Base-by-base conservation (phyloP, 2,113 vertebrate genomes). In the Trochalopteron elliotii region DNA sequence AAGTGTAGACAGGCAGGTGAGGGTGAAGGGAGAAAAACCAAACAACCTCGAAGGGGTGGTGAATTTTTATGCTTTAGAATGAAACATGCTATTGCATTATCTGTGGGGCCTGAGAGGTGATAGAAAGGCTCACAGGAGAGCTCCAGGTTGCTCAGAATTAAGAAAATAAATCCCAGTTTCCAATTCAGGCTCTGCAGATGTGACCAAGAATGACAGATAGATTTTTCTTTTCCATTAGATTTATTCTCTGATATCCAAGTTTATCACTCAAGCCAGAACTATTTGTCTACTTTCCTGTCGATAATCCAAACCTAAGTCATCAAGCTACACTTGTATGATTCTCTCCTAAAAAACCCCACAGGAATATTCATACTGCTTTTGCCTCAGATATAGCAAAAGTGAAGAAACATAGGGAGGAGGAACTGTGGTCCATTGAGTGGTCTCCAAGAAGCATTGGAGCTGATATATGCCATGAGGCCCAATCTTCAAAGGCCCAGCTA, bases 191-290 rank as follows among this genome's bases (percentile, higher is more conserved):
- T 95, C 92, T 83, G 90, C 93, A 89, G 81, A 72, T 92, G 93
- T 95, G 96, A 97, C 92, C 91, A 85, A 96, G 96, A 97, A 96
- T 93, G 94, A 97, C 94, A 97, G 95, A 97, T 97, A 98, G 97
- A 97, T 98, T 98, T 98, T 98, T 98, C 57, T 97, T 98, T 98
- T 98, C 97, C 89, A 93, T 96, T 96, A 98, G 97, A 98, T 99
- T 98, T 98, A 98, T 97, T 98, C 97, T 98, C 97, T 98, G 98
- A 98, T 98, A 98, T 96, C 97, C 40, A 96, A 95, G 96, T 98
- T 99, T 98, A 98, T 99, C 98, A 98, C 95, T 98, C 97, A 95
- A 97, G 97, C 95, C 95, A 97, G 95, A 91, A 94, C 94, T 96
- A 95, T 98, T 98, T 88, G 96, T 98, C 98, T 97, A 33, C 82